A percentile compares a stretch with the other conserved stretches of the same genome.
Evolutionary conservation across 2,797 vertebrate species (phyloP).

Genomic region (Pteronotus mesoamericanus): DNA sequence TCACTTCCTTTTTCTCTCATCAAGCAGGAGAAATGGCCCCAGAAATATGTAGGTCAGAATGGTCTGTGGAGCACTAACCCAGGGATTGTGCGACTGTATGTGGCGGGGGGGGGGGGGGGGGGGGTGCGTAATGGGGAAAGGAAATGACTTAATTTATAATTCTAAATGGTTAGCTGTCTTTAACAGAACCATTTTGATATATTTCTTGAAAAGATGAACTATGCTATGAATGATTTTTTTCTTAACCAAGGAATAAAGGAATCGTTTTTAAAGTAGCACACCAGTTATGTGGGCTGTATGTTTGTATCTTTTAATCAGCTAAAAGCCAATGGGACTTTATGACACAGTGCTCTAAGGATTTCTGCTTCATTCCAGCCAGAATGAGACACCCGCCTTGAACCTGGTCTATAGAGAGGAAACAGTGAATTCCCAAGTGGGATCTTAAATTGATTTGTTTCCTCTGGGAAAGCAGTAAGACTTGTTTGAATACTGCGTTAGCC

Average conservation of each 20-base stretch:
- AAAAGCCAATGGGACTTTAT: neutral
- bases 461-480: neutral
- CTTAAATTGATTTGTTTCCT: slow-evolving; percentile 24
- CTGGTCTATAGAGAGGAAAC: neutral
- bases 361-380: neutral
- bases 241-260: slow-evolving; percentile 40
- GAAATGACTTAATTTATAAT: slow-evolving; percentile 7
- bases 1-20: neutral
- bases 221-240: neutral
- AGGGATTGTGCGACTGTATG: neutral
- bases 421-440: neutral
- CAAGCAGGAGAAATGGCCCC: neutral
- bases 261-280: neutral
- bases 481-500: neutral
- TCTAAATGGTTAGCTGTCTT: neutral
- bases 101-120: neutral
- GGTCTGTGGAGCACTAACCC: neutral
- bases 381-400: neutral
- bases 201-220: neutral
- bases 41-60: neutral
- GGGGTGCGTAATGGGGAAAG: neutral
- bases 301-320: neutral
- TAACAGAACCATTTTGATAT: neutral
- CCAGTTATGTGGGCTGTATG: neutral
- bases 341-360: neutral